Evolutionary conservation across 2,113 vertebrate species (phyloP).

Genomic region (Erinaceus europaeus): DNA sequence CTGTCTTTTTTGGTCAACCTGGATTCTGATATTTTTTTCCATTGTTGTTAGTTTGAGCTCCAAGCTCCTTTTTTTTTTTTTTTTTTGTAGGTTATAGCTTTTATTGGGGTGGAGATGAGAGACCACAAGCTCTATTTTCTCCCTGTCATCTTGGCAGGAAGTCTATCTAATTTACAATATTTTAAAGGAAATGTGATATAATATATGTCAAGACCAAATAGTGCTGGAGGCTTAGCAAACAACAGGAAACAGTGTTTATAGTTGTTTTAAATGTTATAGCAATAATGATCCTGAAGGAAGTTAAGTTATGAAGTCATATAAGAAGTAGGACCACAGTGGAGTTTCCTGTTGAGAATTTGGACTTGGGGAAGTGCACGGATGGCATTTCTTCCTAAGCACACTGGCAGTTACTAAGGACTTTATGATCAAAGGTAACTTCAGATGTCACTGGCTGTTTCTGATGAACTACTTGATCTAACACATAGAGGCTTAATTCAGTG

Average conservation of each 20-base stretch:
- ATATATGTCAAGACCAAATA: neutral
- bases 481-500: conserved; percentile 12
- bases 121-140: no score
- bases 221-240: neutral
- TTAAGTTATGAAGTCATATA: neutral
- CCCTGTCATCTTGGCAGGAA: no score
- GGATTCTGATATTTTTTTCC: no score
- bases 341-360: neutral
- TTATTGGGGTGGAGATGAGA: no score
- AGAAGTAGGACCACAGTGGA: neutral
- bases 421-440: conserved; percentile 43
- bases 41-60: no score
- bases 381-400: neutral
- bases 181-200: neutral
- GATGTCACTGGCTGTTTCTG: conserved; percentile 34
- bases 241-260: neutral
- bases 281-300: neutral
- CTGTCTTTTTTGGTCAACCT: no score
- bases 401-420: neutral
- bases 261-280: neutral
- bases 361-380: neutral
- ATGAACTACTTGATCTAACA: conserved; percentile 31
- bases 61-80: no score
- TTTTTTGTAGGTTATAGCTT: no score
- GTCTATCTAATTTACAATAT: no score